A percentile compares a stretch with the other conserved stretches of the same genome.
Conservation (phyloP, 2,113 vertebrate species). For the Picathartes gymnocephalus region DNA sequence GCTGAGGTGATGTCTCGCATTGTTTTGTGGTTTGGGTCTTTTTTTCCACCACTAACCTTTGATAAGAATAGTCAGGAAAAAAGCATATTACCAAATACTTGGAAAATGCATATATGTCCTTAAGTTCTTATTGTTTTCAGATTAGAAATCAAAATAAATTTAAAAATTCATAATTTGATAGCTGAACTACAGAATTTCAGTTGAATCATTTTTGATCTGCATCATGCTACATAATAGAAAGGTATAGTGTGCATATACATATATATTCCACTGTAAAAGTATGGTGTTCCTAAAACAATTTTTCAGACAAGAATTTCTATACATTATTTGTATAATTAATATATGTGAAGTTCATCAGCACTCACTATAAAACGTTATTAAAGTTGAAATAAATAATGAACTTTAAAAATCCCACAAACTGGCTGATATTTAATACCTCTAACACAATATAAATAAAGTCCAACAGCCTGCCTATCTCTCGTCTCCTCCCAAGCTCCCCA, state of each 20-base stretch:
- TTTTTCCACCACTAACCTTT: neutral
- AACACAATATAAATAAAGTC: neutral
- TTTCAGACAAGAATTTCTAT: neutral
- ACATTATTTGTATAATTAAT: neutral
- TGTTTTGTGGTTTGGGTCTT: neutral
- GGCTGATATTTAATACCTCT: constrained; percentile 6
- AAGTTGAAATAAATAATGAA: neutral
- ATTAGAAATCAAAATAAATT: neutral
- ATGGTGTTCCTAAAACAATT: neutral
- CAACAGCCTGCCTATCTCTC: neutral
- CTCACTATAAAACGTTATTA: neutral
- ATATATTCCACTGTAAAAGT: neutral
- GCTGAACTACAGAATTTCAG: neutral
- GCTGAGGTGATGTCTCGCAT: neutral
- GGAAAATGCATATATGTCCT: neutral
- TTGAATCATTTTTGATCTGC: neutral
- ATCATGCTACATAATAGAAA: neutral
- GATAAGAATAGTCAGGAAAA: neutral
- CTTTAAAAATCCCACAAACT: neutral
- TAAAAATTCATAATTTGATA: neutral
- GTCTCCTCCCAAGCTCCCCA: neutral
- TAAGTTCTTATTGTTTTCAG: neutral
- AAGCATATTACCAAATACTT: neutral
- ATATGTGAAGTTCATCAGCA: neutral
- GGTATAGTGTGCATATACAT: neutral